These are phyloP conservation scores for Morpho deidamia DNA, from an alignment of 2,888 invertebrate species.

Conservation along the genomic window DNA sequence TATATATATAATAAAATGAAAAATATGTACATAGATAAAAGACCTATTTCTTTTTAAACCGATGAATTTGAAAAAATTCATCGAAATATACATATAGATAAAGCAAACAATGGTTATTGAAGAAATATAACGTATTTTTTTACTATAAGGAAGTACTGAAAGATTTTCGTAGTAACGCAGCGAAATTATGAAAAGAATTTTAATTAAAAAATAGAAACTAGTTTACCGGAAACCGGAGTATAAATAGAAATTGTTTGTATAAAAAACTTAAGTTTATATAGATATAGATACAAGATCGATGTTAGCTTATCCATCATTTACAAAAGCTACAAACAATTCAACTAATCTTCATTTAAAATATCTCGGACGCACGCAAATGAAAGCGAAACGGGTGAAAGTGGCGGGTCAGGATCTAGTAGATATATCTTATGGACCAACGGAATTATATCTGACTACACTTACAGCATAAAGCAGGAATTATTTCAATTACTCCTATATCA, in stretches of 20 bases:
- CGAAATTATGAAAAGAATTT: no score
- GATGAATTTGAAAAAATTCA: no score
- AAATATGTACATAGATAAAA: no score
- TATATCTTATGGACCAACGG: neutral
- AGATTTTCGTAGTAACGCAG: no score
- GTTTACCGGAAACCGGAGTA: no score
- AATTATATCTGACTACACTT: neutral
- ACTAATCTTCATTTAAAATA: conserved; percentile 9
- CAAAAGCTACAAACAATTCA: conserved; percentile 9
- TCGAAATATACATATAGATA: no score
- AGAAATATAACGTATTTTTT: no score
- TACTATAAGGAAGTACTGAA: no score
- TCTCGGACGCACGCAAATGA: conserved; percentile 12
- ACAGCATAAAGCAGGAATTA: neutral
- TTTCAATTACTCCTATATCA: neutral
- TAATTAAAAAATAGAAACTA: no score
- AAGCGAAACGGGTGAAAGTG: conserved; percentile 21
- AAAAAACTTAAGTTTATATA: neutral
- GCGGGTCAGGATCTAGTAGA: conserved; percentile 7
- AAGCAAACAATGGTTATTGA: no score
- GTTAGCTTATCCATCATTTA: conserved; percentile 2
- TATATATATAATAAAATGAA: no score
- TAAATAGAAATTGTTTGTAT: neutral
- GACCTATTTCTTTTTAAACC: no score
- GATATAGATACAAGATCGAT: neutral